Percentiles rank a stretch among this genome's conserved stretches.
phyloP scores from a whole-genome alignment of 2,797 vertebrate genomes.

The Hephaestus fuliginosus region DNA sequence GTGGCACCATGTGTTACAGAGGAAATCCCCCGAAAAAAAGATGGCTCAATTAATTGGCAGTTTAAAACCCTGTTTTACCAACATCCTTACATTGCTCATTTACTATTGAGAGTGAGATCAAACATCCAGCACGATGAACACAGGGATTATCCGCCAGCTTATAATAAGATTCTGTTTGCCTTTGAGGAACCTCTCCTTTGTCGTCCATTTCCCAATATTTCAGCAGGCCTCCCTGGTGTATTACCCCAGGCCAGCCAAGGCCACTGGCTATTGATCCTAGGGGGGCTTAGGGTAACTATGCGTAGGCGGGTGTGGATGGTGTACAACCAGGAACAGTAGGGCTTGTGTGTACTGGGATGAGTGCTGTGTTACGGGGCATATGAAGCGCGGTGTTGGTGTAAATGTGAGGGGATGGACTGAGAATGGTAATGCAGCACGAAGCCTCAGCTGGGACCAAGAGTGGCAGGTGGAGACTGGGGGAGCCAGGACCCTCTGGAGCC shows the following conservation, averaged over 20 bases:
- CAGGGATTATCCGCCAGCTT: constrained; percentile 70
- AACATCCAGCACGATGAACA: constrained; percentile 63
- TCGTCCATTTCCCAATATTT: constrained; percentile 64
- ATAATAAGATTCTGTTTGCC: constrained; percentile 67
- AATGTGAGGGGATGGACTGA: constrained; percentile 49
- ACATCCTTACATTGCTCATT: constrained; percentile 57
- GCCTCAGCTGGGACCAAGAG: constrained; percentile 83
- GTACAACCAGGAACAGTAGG: constrained; percentile 19
- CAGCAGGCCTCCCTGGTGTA: constrained; percentile 58
- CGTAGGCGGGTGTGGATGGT: constrained; percentile 14
- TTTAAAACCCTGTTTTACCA: constrained; percentile 48
- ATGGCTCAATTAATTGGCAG: constrained; percentile 57
- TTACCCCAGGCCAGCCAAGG: constrained; percentile 54
- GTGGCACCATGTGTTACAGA: constrained; percentile 52
- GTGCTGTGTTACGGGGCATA: constrained; percentile 19
- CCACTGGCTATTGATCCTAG: constrained; percentile 75
- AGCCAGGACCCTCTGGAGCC: constrained; percentile 77
- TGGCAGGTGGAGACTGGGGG: constrained; percentile 85
- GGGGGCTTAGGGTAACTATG: constrained; percentile 45
- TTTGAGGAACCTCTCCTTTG: constrained; percentile 70
- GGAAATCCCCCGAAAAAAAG: constrained; percentile 37
- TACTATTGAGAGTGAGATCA: constrained; percentile 66
- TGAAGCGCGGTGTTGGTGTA: constrained; percentile 28
- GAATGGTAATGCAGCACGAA: constrained; percentile 73
- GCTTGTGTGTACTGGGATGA: constrained; percentile 32